Percentiles rank a stretch among this genome's conserved stretches.
Evolutionary conservation across 2,888 invertebrate species (phyloP).

Genomic region (Sesia bembeciformis): DNA sequence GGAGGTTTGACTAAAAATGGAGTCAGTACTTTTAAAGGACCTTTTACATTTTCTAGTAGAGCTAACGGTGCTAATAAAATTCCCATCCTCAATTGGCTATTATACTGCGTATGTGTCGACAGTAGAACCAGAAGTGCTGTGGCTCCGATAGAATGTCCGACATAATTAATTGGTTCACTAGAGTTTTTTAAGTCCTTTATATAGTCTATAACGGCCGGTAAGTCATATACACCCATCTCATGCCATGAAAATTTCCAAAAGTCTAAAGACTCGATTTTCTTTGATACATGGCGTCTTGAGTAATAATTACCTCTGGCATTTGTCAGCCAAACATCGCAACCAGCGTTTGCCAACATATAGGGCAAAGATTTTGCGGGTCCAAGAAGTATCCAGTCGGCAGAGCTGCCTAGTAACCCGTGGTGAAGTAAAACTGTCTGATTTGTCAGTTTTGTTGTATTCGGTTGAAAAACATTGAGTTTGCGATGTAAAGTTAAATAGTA

Average conservation of each 20-base stretch:
- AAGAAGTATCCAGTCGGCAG: conserved; percentile 53
- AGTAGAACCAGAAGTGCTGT: conserved; percentile 43
- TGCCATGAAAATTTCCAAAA: conserved; percentile 53
- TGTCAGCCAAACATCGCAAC: conserved; percentile 76
- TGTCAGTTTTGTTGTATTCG: not conserved
- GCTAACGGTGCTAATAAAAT: conserved; percentile 43
- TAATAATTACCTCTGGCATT: conserved; percentile 60
- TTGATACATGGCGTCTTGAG: conserved; percentile 34
- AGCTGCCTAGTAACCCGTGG: conserved; percentile 53
- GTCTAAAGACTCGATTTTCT: conserved; percentile 19
- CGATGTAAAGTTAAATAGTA: conserved; percentile 46
- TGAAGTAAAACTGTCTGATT: conserved; percentile 38
- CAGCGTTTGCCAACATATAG: conserved; percentile 66
- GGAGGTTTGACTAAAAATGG: conserved; percentile 15
- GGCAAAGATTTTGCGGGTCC: conserved; percentile 46
- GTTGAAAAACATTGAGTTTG: conserved; percentile 14
- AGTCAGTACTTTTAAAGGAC: conserved; percentile 32
- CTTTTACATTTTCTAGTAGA: conserved; percentile 33
- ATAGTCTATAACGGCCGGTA: conserved; percentile 42
- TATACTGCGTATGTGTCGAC: conserved; percentile 34
- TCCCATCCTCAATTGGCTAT: conserved; percentile 37
- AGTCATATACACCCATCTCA: conserved; percentile 47
- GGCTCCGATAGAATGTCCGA: conserved; percentile 57
- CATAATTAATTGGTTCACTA: conserved; percentile 30
- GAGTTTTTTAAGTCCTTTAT: conserved; percentile 28